These are phyloP conservation scores for Cataglyphis albicans DNA, from an alignment of 2,888 invertebrate genomes.

Conservation along the genomic window DNA sequence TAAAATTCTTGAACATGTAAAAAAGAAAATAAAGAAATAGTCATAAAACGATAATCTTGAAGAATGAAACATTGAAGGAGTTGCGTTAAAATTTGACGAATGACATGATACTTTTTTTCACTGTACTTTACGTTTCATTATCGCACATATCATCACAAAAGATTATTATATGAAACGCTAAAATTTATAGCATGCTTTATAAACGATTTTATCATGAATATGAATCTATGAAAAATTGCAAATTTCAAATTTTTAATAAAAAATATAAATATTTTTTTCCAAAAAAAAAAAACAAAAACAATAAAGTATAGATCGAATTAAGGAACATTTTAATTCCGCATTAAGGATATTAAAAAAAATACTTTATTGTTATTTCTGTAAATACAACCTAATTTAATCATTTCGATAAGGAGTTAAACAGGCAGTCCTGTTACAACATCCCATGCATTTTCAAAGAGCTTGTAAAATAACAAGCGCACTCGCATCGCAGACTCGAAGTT, in stretches of 20 bases:
- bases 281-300: background rate
- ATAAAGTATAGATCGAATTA: background rate
- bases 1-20: slow-evolving; percentile 20
- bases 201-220: background rate
- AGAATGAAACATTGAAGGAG: background rate
- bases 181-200: slow-evolving; percentile 10
- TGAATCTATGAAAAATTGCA: background rate
- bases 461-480: slow-evolving; percentile 26
- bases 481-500: slow-evolving; percentile 17
- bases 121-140: slow-evolving; percentile 19
- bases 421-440: background rate
- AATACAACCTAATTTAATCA: slow-evolving; percentile 4
- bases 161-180: background rate
- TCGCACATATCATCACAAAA: slow-evolving; percentile 28
- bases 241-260: background rate
- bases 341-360: background rate
- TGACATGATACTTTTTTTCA: slow-evolving; percentile 35
- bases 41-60: slow-evolving; percentile 25
- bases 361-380: background rate
- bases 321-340: background rate
- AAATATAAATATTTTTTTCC: background rate
- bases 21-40: background rate
- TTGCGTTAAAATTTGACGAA: slow-evolving; percentile 27
- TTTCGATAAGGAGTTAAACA: slow-evolving; percentile 2
- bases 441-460: background rate